A percentile compares a stretch with the other conserved stretches of the same genome.
These are phyloP conservation scores for Danio jaintianensis DNA, from an alignment of 2,797 vertebrate genomes.

Conservation along the genomic window DNA sequence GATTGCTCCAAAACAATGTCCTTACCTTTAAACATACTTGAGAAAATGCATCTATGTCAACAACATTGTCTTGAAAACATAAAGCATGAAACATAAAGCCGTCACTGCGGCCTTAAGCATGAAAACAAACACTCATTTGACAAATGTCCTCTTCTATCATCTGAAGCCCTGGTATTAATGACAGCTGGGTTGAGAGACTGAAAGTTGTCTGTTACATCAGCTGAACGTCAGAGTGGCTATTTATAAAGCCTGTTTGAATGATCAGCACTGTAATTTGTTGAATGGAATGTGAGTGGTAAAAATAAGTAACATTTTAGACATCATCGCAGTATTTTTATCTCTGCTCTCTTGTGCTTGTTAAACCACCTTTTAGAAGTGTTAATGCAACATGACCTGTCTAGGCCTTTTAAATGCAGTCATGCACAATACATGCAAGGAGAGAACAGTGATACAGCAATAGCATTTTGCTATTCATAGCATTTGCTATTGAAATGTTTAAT, in stretches of 20 bases:
- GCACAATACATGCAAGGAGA: neutral
- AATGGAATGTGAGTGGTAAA: slow-evolving; percentile 37
- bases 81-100: neutral
- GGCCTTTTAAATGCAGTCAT: neutral
- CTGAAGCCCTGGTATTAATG: slow-evolving; percentile 31
- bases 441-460: neutral
- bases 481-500: no score
- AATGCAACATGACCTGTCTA: neutral
- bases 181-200: slow-evolving; percentile 50
- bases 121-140: slow-evolving; percentile 2
- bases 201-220: slow-evolving; percentile 59
- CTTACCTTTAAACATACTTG: neutral
- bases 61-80: neutral
- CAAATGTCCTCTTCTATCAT: slow-evolving; percentile 14
- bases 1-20: neutral
- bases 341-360: slow-evolving; percentile 6
- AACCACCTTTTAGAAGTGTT: neutral
- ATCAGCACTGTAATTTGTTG: slow-evolving; percentile 20
- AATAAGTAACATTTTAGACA: slow-evolving; percentile 55
- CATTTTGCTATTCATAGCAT: neutral
- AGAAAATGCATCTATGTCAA: neutral
- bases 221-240: slow-evolving; percentile 50
- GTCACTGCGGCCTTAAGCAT: neutral
- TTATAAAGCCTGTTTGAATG: slow-evolving; percentile 59
- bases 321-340: neutral